Evolutionary conservation across 2,113 vertebrate species (phyloP).

Genomic region (Protobothrops flavoviridis): DNA sequence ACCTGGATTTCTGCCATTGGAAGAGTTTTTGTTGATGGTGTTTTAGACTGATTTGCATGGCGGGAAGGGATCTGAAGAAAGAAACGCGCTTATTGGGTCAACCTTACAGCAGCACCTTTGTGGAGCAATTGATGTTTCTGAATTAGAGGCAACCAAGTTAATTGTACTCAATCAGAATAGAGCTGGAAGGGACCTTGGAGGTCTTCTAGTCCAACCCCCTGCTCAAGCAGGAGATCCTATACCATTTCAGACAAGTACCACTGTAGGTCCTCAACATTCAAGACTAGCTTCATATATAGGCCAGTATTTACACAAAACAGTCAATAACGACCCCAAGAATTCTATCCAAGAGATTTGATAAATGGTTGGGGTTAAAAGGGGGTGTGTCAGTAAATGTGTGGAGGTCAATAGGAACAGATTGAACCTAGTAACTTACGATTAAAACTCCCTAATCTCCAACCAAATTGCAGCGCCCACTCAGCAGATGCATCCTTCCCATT

Average conservation of each 20-base stretch:
- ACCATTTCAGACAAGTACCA: too few relatives aligned
- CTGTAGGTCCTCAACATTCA: not conserved
- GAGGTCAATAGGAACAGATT: not conserved
- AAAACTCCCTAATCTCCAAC: not conserved
- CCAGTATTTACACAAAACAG: not conserved
- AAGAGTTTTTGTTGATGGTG: not conserved
- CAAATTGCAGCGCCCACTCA: not conserved
- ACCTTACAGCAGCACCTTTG: not conserved
- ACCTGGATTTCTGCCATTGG: not conserved
- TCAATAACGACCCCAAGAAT: not conserved
- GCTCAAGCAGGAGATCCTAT: too few relatives aligned
- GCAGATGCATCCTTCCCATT: not conserved
- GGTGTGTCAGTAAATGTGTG: not conserved
- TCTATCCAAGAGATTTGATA: not conserved
- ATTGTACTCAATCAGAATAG: not conserved
- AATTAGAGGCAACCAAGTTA: not conserved
- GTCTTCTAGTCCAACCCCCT: too few relatives aligned
- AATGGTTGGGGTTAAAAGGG: not conserved
- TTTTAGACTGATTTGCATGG: not conserved
- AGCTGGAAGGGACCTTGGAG: too few relatives aligned
- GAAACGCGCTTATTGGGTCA: not conserved
- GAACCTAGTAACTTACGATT: not conserved
- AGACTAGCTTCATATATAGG: not conserved
- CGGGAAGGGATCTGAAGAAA: not conserved
- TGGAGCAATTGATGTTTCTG: not conserved